These are phyloP conservation scores for Salvelinus fontinalis DNA, from an alignment of 2,113 vertebrate genomes.

Conservation along the genomic window DNA sequence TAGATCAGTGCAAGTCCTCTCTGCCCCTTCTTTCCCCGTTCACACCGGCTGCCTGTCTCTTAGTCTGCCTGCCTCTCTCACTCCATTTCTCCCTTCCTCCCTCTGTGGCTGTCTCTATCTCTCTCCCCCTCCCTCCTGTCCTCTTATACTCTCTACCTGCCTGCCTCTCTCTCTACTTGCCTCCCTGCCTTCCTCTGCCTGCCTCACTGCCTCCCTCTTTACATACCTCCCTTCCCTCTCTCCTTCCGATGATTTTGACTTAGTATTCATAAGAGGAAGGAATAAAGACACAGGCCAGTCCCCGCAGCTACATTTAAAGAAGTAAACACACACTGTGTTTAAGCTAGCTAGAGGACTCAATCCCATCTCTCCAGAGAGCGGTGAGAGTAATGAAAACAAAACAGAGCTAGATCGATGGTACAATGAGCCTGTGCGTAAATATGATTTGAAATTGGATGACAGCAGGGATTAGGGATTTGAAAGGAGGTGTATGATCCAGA, in stretches of 20 bases:
- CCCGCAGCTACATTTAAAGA: not conserved
- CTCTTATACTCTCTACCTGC: constrained; percentile 31
- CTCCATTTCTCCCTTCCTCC: not conserved
- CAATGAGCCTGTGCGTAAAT: constrained; percentile 15
- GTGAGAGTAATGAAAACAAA: not conserved
- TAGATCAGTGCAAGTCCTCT: constrained; percentile 57
- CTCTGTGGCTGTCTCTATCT: not conserved
- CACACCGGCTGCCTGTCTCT: constrained; percentile 33
- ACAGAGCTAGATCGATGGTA: not conserved
- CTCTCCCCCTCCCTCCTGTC: no score
- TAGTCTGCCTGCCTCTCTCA: constrained; percentile 32
- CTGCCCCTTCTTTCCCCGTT: constrained; percentile 20
- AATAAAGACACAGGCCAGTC: constrained; percentile 15
- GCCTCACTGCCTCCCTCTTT: not conserved
- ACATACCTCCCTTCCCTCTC: no score
- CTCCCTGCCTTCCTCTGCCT: not conserved
- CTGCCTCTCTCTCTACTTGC: not conserved
- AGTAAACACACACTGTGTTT: not conserved
- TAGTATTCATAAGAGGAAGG: constrained; percentile 56
- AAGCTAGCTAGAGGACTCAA: not conserved
- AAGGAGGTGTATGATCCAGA: not conserved
- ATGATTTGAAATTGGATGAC: constrained; percentile 10
- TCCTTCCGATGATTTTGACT: constrained; percentile 42
- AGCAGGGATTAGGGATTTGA: constrained; percentile 1
- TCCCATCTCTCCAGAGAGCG: not conserved